Percentiles rank a stretch among this genome's conserved stretches.
phyloP scores from a whole-genome alignment of 2,797 vertebrate genomes.

The Cottoperca gobio region DNA sequence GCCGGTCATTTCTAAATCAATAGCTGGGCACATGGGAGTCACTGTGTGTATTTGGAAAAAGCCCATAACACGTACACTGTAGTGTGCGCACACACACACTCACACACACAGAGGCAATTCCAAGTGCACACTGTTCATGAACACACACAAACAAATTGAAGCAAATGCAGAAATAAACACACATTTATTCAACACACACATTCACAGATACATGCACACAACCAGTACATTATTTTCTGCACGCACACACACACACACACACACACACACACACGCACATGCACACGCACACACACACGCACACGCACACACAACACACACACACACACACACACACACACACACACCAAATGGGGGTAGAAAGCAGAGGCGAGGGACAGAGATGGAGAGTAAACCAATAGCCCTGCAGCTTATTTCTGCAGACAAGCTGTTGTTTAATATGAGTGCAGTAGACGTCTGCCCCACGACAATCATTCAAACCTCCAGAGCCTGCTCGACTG shows the following conservation, averaged over 20 bases:
- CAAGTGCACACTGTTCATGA: slow-evolving; percentile 12
- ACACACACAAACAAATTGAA: no score
- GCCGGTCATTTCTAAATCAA: slow-evolving; percentile 95
- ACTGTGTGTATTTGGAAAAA: slow-evolving; percentile 90
- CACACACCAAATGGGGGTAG: slow-evolving; percentile 26
- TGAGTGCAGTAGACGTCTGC: slow-evolving; percentile 69
- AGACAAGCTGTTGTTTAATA: slow-evolving; percentile 84
- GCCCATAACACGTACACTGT: slow-evolving; percentile 34
- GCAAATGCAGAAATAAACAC: slow-evolving; percentile 16
- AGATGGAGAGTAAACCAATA: slow-evolving; percentile 71
- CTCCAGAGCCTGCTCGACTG: slow-evolving; percentile 73
- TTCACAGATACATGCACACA: not conserved
- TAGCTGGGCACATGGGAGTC: slow-evolving; percentile 90
- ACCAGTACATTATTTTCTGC: slow-evolving; percentile 7
- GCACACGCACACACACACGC: not conserved
- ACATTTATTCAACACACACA: not conserved
- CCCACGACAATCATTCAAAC: slow-evolving; percentile 72
- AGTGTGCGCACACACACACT: slow-evolving; percentile 4
- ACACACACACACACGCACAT: slow-evolving; percentile 11
- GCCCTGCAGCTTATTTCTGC: slow-evolving; percentile 76
- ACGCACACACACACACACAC: no score
- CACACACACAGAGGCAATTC: slow-evolving; percentile 9
- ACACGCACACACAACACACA: no score
- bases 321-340: slow-evolving; percentile 13
- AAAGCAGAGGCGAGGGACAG: slow-evolving; percentile 47